Conservation (phyloP, 1,140 invertebrate genomes). For the Gonatopus flavifemur region DNA sequence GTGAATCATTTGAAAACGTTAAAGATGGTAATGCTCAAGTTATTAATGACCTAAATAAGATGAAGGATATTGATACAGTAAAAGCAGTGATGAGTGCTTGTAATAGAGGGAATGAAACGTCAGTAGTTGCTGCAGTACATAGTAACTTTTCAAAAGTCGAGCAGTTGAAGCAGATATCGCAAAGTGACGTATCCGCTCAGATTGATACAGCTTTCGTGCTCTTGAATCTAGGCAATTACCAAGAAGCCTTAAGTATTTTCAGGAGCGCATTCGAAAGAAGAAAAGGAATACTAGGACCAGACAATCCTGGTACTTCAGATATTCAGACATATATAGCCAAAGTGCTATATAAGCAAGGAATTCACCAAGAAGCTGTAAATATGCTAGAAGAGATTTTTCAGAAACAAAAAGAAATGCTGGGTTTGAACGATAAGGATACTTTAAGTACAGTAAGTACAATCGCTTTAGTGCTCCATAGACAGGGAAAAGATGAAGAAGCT, state of each 20-base stretch:
- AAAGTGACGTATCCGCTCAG: neutral
- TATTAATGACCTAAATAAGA: slow-evolving; percentile 5
- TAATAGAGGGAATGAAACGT: neutral
- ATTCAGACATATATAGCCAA: neutral
- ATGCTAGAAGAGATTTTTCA: slow-evolving; percentile 10
- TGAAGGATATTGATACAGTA: slow-evolving; percentile 1
- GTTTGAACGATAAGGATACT: slow-evolving; percentile 22
- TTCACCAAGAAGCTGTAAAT: neutral
- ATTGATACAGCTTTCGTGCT: neutral
- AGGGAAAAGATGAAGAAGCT: neutral
- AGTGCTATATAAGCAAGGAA: neutral
- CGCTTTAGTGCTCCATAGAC: no score
- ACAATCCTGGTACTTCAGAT: neutral
- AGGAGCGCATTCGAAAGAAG: neutral
- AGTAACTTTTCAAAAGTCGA: slow-evolving; percentile 6
- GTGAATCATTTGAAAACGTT: slow-evolving; percentile 11
- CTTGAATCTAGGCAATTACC: neutral
- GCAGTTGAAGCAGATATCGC: neutral
- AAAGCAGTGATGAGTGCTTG: slow-evolving; percentile 1
- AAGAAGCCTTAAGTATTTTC: no score
- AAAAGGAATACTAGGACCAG: neutral
- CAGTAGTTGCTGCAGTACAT: slow-evolving; percentile 4
- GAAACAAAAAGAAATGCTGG: slow-evolving; percentile 11
- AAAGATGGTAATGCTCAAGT: neutral
- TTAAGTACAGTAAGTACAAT: no score